These are phyloP conservation scores for Heliangelus exortis DNA, from an alignment of 2,797 vertebrate species.

Conservation along the genomic window DNA sequence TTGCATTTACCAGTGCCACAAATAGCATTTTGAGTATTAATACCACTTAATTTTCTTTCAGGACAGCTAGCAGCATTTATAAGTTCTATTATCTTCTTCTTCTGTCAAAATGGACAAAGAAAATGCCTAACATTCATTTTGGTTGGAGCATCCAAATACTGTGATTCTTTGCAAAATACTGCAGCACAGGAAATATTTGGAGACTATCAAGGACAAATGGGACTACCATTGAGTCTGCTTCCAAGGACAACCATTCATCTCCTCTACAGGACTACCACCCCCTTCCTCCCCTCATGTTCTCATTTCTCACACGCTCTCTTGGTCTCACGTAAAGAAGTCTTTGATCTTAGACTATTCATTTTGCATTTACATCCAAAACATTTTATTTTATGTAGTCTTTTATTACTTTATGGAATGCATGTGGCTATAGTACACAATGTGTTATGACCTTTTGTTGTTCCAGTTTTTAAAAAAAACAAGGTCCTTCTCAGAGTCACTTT, in stretches of 20 bases:
- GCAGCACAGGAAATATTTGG: neutral
- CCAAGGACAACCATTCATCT: neutral
- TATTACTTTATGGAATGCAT: neutral
- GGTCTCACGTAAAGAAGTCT: neutral
- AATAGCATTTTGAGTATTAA: neutral
- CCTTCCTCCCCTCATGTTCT: neutral
- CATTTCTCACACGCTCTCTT: neutral
- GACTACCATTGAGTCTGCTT: neutral
- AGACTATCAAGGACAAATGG: neutral
- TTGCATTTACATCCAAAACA: neutral
- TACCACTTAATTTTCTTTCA: neutral
- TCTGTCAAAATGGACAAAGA: neutral
- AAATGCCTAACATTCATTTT: neutral
- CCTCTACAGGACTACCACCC: neutral
- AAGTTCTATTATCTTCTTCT: neutral
- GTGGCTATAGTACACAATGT: neutral
- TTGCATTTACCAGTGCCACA: neutral
- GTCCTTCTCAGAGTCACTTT: neutral
- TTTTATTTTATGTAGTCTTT: neutral
- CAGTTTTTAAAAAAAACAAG: fast-evolving
- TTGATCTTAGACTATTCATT: neutral
- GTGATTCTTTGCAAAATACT: neutral
- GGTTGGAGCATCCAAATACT: neutral
- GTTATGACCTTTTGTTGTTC: neutral
- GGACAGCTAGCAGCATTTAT: neutral